Evolutionary conservation across 23 tunicate genomes (phyloP).

Genomic region (Styela clava): DNA sequence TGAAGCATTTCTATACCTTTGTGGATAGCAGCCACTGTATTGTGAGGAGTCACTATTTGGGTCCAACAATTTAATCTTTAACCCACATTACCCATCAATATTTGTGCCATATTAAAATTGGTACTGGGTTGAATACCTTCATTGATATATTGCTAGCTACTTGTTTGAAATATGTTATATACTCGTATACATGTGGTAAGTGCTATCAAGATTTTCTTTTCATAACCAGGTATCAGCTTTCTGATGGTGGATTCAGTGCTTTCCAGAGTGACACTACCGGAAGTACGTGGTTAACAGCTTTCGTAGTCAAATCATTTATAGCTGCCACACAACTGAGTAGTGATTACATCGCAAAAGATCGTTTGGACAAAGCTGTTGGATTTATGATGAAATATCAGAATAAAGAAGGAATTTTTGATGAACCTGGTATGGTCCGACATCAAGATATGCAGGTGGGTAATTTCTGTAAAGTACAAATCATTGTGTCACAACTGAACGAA

Average conservation of each 20-base stretch:
- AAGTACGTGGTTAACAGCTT: conserved; percentile 89
- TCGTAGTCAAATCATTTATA: conserved; percentile 76
- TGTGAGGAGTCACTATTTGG: no score
- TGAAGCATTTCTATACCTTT: no score
- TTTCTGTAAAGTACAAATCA: no score
- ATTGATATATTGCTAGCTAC: no score
- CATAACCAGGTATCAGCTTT: conserved; percentile 74
- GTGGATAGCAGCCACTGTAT: no score
- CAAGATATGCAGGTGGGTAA: conserved; percentile 78
- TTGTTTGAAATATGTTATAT: no score
- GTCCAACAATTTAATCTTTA: no score
- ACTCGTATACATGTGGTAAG: no score
- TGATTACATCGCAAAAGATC: conserved; percentile 23
- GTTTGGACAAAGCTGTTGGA: conserved; percentile 43
- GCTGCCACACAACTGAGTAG: conserved; percentile 50
- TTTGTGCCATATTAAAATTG: no score
- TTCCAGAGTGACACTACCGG: conserved; percentile 59
- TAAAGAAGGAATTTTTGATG: conserved; percentile 51
- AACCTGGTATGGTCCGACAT: conserved; percentile 66
- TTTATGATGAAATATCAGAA: conserved; percentile 43
- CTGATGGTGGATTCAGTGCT: conserved; percentile 85
- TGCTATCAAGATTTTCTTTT: no score
- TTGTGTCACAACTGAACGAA: background rate
- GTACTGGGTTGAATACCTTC: no score
- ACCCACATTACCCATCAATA: no score